Base-by-base conservation (phyloP, 37 sponge, comb jelly and placozoan genomes). In the Beroe forskalii region DNA sequence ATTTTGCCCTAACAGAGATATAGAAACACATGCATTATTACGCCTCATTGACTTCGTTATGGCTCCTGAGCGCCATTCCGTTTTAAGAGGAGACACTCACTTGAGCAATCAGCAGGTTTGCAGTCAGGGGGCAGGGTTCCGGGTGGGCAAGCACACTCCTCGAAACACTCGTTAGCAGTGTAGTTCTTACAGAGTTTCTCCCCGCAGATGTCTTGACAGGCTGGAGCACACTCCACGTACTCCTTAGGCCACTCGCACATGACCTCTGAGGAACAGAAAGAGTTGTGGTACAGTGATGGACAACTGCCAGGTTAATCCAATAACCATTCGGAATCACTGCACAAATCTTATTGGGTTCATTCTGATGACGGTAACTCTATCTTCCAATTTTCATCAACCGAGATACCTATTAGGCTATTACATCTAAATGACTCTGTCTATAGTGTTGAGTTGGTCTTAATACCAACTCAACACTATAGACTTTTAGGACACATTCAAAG, bases 221-320 rank as follows among this genome's bases (percentile, higher is more conserved):
- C 86, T 3, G 86, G 86, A 12, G 55, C 86, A 43, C 40, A 35
- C 30, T 35, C 40, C 40, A 80, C 40, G 86, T 80, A 80, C 86
- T 80, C 86, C 55, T 43, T 80, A 1, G 86, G 86, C 86, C 86
- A 80, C 55, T 80, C 86, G 55, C 86, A 80, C 86, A 80, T 80
- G 19, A 80, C 86, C 86, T 80, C 86, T 80, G 86, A 44, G 35
- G 27, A 23, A n/a, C 12, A 48, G 12, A 48, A 6, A 48, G 55
- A 8, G 17, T 23, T 64, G 66, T 64, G 30, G 17, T 8, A 27
- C 24, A 22, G 14, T 22, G 66, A 64, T 6, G 14, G 3, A 27
- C 17, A 64, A 64, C 27, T 64, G 31, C 17, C 60, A 55, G n/a
- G n/a, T n/a, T n/a, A n/a, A n/a, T n/a, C n/a, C n/a, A n/a, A n/a